Base-by-base conservation (phyloP, 2,888 invertebrate species). In the Caenorhabditis sp. region DNA sequence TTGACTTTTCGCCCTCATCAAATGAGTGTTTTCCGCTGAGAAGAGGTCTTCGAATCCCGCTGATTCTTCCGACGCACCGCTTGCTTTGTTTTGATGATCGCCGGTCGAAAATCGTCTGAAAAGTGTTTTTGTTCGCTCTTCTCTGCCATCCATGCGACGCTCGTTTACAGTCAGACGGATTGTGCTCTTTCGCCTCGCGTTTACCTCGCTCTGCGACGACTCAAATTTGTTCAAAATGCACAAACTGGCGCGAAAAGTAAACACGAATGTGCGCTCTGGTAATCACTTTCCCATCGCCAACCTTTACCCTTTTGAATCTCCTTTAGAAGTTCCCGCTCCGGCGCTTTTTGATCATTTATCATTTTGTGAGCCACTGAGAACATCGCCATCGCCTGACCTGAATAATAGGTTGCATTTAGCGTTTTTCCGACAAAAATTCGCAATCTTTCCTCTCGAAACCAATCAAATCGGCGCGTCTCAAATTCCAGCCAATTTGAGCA, bases 211-310 rank as follows among this genome's bases (percentile, higher is more conserved):
- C 50, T 52, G 41, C 43, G 37, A 5, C 27, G 48, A 22, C 50
- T 56, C 24, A 24, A 58, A 37, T 55, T 43, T 58, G 46, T 52
- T 56, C 20, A 52, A 68, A 68, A 52, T 52, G 58, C 52, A 41
- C 58, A 59, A 48, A 52, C 68, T 48, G 66, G 58, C 66, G 56
- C 66, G 66, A 66, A 66, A 66, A 66, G 66, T 58, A 66, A 66
- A 66, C 50, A 66, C n/a, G 41, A 66, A 56, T 27, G 50, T 39
- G 41, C 56, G 35, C 48, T 58, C 50, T 65, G 41, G 65, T 65
- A 65, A 56, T 65, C 65, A 48, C 56, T 65, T 56, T 65, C 55
- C 65, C 46, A 39, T 41, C 35, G 43, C 27, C 46, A 55, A 48
- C 26, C 50, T 39, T 41, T 50, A 41, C 41, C 41, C 41, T 65